A percentile compares a stretch with the other conserved stretches of the same genome.
Evolutionary conservation across 2,113 vertebrate species (phyloP).

Genomic region (Ictalurus furcatus): DNA sequence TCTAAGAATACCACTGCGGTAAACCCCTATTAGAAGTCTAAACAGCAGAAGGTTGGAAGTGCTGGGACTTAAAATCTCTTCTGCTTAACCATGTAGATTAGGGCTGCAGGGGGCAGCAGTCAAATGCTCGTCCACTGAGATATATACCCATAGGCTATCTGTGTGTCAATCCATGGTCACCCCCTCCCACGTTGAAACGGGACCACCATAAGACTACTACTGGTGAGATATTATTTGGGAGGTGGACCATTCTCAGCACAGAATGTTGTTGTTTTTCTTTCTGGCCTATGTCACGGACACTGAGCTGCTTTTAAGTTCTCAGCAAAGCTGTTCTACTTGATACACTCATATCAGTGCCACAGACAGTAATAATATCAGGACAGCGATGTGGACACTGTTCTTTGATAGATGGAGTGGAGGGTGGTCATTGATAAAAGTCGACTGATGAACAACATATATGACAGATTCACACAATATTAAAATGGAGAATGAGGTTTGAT

Average conservation of each 20-base stretch:
- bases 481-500: neutral
- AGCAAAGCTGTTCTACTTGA: neutral
- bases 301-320: neutral
- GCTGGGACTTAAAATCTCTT: neutral
- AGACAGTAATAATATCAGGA: neutral
- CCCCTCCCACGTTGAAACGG: neutral
- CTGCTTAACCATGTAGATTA: neutral
- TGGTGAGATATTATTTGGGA: neutral
- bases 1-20: neutral
- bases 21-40: neutral
- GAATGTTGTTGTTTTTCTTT: neutral
- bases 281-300: neutral
- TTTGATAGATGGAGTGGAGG: neutral
- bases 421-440: neutral
- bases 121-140: conserved; percentile 86
- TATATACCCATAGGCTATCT: conserved; percentile 73
- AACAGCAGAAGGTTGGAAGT: neutral
- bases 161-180: neutral
- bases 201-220: neutral
- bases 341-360: neutral
- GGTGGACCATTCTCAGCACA: neutral
- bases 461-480: neutral
- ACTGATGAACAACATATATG: neutral
- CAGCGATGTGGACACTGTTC: neutral
- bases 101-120: conserved; percentile 74